Evolutionary conservation across 2,888 invertebrate genomes (phyloP).

Genomic region (Zygaena filipendulae): DNA sequence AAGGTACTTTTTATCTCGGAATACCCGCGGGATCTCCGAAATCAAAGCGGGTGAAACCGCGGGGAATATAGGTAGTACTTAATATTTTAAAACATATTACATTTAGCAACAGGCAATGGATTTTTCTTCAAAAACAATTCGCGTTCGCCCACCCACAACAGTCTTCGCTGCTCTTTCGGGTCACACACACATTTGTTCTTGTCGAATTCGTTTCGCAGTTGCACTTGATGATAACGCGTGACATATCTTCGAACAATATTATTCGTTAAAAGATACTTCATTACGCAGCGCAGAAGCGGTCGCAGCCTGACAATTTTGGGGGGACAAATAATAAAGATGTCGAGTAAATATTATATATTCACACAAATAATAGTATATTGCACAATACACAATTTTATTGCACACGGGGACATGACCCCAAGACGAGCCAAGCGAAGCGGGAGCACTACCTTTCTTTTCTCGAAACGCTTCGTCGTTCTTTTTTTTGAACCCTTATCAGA

Average conservation of each 20-base stretch:
- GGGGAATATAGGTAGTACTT: too few species aligned
- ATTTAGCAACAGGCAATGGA: constrained; percentile 76
- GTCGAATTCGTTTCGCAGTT: constrained; percentile 87
- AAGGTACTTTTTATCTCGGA: too few species aligned
- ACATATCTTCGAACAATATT: constrained; percentile 60
- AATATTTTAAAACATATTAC: constrained; percentile 58
- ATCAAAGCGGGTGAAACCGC: too few species aligned
- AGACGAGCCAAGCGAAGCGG: too few species aligned
- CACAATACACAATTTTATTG: too few species aligned
- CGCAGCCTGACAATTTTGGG: background rate
- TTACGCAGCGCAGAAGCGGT: background rate
- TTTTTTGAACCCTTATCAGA: too few species aligned
- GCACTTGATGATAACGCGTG: constrained; percentile 80
- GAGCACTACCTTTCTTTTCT: too few species aligned
- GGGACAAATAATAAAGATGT: background rate
- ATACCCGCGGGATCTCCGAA: too few species aligned
- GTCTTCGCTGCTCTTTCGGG: constrained; percentile 76
- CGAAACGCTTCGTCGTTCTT: too few species aligned
- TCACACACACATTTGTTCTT: constrained; percentile 70
- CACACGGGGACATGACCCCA: too few species aligned
- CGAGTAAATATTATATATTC: too few species aligned
- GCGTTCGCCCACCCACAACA: constrained; percentile 81
- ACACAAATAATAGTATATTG: too few species aligned
- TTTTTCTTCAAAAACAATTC: constrained; percentile 76
- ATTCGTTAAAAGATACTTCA: background rate